Conservation (phyloP, 2,113 vertebrate genomes). For the Dolichotis patagonum region DNA sequence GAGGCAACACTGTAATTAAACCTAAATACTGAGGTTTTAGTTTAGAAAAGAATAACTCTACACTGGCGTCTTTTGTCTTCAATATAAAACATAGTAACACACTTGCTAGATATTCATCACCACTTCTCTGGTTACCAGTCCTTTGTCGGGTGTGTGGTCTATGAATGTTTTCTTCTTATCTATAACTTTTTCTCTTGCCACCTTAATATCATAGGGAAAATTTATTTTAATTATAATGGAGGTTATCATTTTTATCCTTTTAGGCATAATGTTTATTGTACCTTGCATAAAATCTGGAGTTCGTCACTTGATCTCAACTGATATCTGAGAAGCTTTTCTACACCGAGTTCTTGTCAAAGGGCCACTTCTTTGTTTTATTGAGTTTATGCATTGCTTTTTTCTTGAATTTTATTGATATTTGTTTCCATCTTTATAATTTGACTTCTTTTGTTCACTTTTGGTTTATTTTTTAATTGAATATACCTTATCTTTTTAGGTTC, state of each 20-base stretch:
- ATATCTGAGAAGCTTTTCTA: background rate
- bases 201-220: background rate
- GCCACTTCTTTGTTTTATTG: background rate
- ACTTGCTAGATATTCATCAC: too few relatives aligned
- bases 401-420: background rate
- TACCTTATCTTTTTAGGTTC: background rate
- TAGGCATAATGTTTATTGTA: background rate
- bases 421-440: background rate
- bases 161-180: background rate
- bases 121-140: background rate
- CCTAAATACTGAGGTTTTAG: background rate
- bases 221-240: background rate
- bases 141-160: background rate
- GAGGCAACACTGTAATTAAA: background rate
- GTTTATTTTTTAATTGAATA: background rate
- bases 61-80: background rate
- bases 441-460: background rate
- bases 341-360: background rate
- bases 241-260: background rate
- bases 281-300: background rate
- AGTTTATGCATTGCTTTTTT: slow-evolving; percentile 2
- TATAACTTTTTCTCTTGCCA: background rate
- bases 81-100: background rate
- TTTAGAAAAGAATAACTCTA: background rate
- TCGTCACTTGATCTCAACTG: background rate